These are phyloP conservation scores for Drosophila lacicola DNA, from an alignment of 2,888 invertebrate genomes.

Conservation along the genomic window DNA sequence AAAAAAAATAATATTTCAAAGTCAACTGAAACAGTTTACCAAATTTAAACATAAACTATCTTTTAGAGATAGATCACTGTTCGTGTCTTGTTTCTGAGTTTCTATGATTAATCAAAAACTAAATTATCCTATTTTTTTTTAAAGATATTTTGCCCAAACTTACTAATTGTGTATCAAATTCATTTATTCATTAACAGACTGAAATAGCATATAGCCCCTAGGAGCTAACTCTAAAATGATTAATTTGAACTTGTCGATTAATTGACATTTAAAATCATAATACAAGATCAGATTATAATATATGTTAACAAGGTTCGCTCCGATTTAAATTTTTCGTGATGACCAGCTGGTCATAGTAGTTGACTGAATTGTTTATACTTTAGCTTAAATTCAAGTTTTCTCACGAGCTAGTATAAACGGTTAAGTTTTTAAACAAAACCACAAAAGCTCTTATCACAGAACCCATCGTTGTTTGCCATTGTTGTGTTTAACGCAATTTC, in stretches of 20 bases:
- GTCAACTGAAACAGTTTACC: no score
- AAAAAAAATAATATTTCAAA: no score
- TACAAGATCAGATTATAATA: no score
- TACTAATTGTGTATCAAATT: no score
- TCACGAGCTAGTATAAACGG: slow-evolving; percentile 18
- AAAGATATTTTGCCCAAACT: neutral
- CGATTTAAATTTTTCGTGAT: neutral
- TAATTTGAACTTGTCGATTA: no score
- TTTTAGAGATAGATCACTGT: no score
- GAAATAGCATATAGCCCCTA: no score
- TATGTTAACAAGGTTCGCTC: neutral
- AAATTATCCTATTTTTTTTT: neutral
- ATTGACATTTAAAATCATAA: no score
- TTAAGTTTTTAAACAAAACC: slow-evolving; percentile 24
- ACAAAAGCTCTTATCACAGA: slow-evolving; percentile 14
- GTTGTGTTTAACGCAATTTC: slow-evolving; percentile 50
- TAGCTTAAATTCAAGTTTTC: slow-evolving; percentile 2
- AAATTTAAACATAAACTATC: no score
- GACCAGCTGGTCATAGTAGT: neutral
- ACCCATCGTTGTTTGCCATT: slow-evolving; percentile 16
- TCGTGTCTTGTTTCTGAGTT: no score
- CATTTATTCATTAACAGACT: no score
- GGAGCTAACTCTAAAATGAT: no score
- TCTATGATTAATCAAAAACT: neutral
- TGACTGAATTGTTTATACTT: neutral